phyloP scores from a whole-genome alignment of 2,113 vertebrate species.

The Fregetta grallaria region DNA sequence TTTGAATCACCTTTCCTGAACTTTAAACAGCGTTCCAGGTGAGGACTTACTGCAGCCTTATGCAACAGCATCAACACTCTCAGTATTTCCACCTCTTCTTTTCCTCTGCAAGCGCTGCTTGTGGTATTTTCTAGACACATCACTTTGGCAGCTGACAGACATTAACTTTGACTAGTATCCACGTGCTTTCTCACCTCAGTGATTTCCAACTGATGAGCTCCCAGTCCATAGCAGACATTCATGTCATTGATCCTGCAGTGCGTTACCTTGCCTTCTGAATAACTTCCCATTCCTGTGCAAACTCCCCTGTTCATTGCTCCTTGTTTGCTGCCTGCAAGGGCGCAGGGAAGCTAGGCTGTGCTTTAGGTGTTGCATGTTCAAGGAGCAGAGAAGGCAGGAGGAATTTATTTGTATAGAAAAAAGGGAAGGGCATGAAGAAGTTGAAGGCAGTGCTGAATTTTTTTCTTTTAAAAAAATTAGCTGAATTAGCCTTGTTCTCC shows the following conservation, averaged over 20 bases:
- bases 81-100: background rate
- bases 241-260: background rate
- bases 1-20: background rate
- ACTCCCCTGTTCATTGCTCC: background rate
- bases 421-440: background rate
- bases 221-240: constrained; percentile 10
- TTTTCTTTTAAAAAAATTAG: background rate
- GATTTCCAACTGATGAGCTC: constrained; percentile 27
- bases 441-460: background rate
- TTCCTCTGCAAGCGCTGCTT: background rate
- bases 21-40: background rate
- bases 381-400: background rate
- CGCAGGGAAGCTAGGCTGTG: background rate
- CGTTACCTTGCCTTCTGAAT: background rate
- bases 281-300: background rate
- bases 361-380: background rate
- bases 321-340: background rate
- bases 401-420: background rate
- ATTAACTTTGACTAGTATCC: background rate
- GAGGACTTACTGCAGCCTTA: background rate
- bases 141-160: constrained; percentile 25
- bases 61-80: background rate
- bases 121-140: background rate
- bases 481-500: background rate
- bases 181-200: constrained; percentile 40